Conservation (phyloP, 2,113 vertebrate genomes). For the Xiphias gladius region DNA sequence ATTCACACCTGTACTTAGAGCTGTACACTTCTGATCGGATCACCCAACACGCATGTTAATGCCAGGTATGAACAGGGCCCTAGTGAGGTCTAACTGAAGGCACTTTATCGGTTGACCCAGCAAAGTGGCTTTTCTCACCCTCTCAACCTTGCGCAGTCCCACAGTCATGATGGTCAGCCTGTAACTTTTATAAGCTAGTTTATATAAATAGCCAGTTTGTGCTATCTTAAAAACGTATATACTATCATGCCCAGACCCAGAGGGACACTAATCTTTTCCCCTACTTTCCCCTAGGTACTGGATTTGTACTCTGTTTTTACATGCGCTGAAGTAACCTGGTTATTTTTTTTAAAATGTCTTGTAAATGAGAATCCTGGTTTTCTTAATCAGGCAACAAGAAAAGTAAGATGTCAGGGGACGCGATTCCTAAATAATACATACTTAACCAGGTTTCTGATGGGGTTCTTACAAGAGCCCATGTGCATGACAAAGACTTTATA, state of each 20-base stretch:
- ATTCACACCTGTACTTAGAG: too few relatives aligned
- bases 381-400: not conserved
- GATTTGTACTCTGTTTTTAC: conserved; percentile 5
- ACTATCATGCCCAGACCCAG: conserved; percentile 47
- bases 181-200: conserved; percentile 24
- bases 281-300: conserved; percentile 36
- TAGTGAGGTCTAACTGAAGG: conserved; percentile 13
- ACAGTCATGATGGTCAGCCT: conserved; percentile 18
- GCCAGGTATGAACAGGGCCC: too few relatives aligned
- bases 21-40: too few relatives aligned
- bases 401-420: not conserved
- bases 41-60: too few relatives aligned
- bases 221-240: conserved; percentile 40
- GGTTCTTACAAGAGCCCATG: not conserved
- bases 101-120: conserved; percentile 15
- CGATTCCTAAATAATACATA: not conserved
- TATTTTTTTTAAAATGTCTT: conserved; percentile 8
- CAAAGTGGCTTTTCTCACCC: conserved; percentile 9
- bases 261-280: conserved; percentile 35
- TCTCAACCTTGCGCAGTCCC: not conserved
- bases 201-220: conserved; percentile 45
- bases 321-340: conserved; percentile 29
- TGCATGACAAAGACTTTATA: not conserved
- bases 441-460: not conserved
- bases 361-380: not conserved